Evolutionary conservation across 2,888 invertebrate genomes (phyloP).

Genomic region (Pristionchus mayeri): DNA sequence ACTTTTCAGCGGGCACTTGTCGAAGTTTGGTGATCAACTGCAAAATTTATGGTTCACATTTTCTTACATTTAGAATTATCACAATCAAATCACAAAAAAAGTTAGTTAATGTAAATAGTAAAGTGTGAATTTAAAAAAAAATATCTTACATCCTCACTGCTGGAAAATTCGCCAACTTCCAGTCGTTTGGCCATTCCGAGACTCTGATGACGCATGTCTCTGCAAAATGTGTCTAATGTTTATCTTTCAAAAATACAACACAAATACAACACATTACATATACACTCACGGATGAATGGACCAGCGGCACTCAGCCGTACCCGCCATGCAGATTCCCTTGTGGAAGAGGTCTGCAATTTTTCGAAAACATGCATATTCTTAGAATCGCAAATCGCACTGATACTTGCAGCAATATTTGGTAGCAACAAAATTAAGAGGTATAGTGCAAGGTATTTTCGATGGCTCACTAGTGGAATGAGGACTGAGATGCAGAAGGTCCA

Average conservation of each 20-base stretch:
- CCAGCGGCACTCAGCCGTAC: conserved; percentile 55
- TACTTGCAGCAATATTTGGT: too few relatives aligned
- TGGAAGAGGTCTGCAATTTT: conserved; percentile 59
- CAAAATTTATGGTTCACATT: too few relatives aligned
- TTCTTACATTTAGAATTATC: too few relatives aligned
- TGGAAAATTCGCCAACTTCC: neutral
- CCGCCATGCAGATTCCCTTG: conserved; percentile 61
- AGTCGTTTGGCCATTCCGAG: neutral
- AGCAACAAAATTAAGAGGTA: too few relatives aligned
- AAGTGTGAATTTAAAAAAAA: too few relatives aligned
- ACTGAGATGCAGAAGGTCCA: conserved; percentile 59
- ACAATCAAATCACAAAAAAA: too few relatives aligned
- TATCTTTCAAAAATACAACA: too few relatives aligned
- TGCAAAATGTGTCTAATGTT: neutral
- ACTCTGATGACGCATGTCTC: neutral
- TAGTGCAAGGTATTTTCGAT: too few relatives aligned
- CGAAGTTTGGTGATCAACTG: neutral
- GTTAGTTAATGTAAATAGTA: too few relatives aligned
- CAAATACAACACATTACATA: too few relatives aligned
- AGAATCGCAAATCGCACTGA: conserved; percentile 20
- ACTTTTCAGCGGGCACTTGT: neutral
- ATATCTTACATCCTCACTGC: neutral
- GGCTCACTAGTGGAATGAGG: conserved; percentile 57
- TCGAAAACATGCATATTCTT: neutral
- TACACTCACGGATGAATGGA: neutral